These are phyloP conservation scores for Anarhynchus alexandrinus DNA, from an alignment of 2,113 vertebrate genomes.

Conservation along the genomic window DNA sequence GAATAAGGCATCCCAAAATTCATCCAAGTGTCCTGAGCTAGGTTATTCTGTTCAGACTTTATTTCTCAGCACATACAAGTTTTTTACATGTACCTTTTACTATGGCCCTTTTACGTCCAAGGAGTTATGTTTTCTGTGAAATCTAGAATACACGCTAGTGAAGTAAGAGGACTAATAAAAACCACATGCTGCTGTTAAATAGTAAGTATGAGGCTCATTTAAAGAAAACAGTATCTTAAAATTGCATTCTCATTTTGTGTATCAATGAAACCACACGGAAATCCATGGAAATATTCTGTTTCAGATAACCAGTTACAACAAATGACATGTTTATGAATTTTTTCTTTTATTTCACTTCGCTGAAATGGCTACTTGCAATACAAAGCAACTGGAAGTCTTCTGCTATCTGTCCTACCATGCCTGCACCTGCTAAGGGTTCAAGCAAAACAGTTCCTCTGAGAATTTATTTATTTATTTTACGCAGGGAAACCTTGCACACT, in stretches of 20 bases:
- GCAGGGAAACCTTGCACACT: background rate
- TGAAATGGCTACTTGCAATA: background rate
- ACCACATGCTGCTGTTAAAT: background rate
- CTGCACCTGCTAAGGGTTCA: background rate
- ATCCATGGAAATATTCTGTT: background rate
- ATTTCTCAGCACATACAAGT: background rate
- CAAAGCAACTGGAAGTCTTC: background rate
- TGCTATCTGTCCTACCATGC: background rate
- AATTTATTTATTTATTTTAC: background rate
- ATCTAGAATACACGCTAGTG: background rate
- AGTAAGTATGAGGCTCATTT: background rate
- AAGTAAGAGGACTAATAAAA: background rate
- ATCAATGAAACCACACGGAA: background rate
- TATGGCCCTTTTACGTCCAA: background rate
- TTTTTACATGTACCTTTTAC: background rate
- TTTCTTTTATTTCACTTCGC: background rate
- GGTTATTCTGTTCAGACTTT: background rate
- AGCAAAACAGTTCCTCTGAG: background rate
- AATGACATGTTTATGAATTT: background rate
- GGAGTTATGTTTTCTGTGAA: background rate
- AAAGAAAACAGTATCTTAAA: background rate
- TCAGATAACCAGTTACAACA: background rate
- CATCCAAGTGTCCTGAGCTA: background rate
- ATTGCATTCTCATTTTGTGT: background rate
- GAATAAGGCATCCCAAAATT: background rate